Percentiles rank a stretch among this genome's conserved stretches.
Evolutionary conservation across 2,888 invertebrate genomes (phyloP).

Genomic region (Gymnoscelis rufifasciata): DNA sequence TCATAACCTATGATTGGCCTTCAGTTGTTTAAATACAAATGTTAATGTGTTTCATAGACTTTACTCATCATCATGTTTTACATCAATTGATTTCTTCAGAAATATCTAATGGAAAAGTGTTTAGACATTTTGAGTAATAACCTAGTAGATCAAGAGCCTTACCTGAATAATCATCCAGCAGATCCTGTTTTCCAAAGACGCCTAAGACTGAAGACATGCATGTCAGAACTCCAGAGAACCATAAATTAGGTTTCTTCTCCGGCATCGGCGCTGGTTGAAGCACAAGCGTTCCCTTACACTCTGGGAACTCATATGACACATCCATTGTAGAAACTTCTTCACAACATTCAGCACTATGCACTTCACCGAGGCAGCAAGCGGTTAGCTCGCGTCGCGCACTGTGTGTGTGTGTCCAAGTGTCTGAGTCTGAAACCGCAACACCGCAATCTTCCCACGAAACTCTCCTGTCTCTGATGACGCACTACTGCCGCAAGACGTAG

Average conservation of each 20-base stretch:
- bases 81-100: no score
- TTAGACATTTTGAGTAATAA: no score
- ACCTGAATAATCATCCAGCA: slow-evolving; percentile 8
- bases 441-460: no score
- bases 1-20: no score
- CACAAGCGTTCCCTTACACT: neutral
- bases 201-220: slow-evolving; percentile 12
- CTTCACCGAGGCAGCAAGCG: neutral
- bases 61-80: no score
- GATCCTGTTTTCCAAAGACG: slow-evolving; percentile 6
- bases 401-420: no score
- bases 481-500: no score
- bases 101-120: no score
- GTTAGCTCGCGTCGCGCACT: neutral
- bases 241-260: slow-evolving; percentile 7
- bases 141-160: neutral
- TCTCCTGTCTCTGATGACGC: no score
- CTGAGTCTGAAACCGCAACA: no score
- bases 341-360: neutral
- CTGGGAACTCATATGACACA: neutral
- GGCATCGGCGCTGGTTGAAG: neutral
- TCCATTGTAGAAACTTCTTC: neutral
- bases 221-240: slow-evolving; percentile 8
- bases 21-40: no score
- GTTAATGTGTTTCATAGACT: no score